A percentile compares a stretch with the other conserved stretches of the same genome.
Conservation (phyloP, 2,797 vertebrate genomes). For the Peromyscus nudipes region DNA sequence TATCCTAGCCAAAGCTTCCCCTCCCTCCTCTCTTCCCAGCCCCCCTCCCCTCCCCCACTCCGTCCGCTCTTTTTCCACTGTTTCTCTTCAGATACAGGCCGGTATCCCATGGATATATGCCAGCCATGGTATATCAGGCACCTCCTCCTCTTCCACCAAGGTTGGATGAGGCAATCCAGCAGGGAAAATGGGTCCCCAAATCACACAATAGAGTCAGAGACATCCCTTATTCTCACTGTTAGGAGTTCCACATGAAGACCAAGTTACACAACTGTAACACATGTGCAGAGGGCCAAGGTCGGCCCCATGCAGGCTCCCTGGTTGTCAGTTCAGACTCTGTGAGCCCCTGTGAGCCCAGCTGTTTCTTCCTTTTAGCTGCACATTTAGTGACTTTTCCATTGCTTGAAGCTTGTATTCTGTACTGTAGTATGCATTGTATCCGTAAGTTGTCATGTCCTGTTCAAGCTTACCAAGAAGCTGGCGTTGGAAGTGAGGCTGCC, state of each 20-base stretch:
- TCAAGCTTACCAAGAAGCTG: neutral
- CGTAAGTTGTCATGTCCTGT: neutral
- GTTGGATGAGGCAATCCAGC: neutral
- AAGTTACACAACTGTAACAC: neutral
- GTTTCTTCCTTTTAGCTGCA: neutral
- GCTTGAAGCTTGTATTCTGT: neutral
- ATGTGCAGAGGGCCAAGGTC: neutral
- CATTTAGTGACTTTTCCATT: neutral
- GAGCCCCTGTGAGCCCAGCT: neutral
- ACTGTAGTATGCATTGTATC: neutral
- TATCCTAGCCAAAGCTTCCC: neutral
- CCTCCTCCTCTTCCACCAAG: neutral
- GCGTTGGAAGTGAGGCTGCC: neutral
- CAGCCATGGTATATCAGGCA: neutral
- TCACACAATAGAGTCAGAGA: neutral
- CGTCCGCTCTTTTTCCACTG: neutral
- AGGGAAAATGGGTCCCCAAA: neutral
- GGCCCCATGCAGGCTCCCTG: neutral
- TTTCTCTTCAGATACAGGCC: neutral
- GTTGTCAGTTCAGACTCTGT: neutral
- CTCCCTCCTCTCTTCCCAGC: neutral
- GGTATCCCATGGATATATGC: neutral
- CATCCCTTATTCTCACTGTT: neutral
- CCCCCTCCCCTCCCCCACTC: neutral
- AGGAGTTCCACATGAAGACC: neutral